Evolutionary conservation across 2,113 vertebrate genomes (phyloP), one percentile per base, ranked within the genome.

Genomic region (Cyanoramphus novaezelandiae): DNA sequence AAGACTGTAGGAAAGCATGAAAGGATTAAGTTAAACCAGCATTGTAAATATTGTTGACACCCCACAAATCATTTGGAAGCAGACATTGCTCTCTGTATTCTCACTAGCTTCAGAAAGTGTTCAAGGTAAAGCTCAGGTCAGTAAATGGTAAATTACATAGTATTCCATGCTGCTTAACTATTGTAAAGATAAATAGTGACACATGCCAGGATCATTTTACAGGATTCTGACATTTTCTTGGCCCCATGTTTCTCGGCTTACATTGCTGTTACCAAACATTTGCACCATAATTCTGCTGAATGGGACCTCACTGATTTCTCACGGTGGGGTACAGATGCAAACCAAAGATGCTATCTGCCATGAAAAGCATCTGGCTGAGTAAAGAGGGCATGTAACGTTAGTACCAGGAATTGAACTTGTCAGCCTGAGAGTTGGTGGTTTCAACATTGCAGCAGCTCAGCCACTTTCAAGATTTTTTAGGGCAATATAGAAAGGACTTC

Each of bases 111-210:
- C 76, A 90, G 68, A 77, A 93, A 74, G 25, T 46, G 19, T 19
- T 78, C 46, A 83, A 92, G 60, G 64, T 74, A 88, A 92, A 92
- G 44, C 41, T 55, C 17, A 55, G 88, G 78, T 47, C 90, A 90
- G 29, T 65, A 82, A 85, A 72, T 37, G 43, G 35, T 31, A 88
- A 87, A 84, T 79, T 41, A 90, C 65, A 43, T 10, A 52, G 74
- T 64, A 79, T 57, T 82, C 69, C 65, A 55, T 37, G 44, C 49
- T 90, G 50, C 65, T 68, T 64, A 91, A 79, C 79, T 71, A 63
- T 70, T 85, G 67, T 92, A 80, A 92, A 86, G 63, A 35, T 62
- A 89, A 71, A 87, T 23, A 92, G 37, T 37, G 71, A 57, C 49
- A 80, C 10, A 57, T 29, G 65, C 44, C 69, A 89, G 68, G 46